Conservation (phyloP, 2,113 vertebrate species). For the Shinisaurus crocodilurus region DNA sequence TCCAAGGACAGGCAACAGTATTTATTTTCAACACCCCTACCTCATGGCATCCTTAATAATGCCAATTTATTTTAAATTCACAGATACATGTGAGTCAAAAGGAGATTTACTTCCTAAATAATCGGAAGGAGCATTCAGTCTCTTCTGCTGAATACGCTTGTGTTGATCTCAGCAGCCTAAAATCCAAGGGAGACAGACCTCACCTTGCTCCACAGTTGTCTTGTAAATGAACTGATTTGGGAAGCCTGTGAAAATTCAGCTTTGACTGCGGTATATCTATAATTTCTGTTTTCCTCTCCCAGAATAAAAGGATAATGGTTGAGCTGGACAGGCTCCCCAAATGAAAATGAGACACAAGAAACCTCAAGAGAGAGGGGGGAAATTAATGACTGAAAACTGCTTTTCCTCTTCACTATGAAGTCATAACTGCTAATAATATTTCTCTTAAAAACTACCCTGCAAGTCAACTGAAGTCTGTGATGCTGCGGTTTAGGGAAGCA, state of each 20-base stretch:
- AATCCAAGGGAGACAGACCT: neutral
- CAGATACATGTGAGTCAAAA: neutral
- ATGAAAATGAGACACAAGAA: neutral
- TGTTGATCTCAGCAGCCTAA: neutral
- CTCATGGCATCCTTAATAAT: constrained; percentile 30
- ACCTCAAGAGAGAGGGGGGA: neutral
- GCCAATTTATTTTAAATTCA: constrained; percentile 45
- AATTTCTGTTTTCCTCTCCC: constrained; percentile 36
- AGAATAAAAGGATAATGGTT: constrained; percentile 20
- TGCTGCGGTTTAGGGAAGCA: neutral
- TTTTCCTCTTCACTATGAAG: constrained; percentile 9
- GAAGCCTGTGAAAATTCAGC: constrained; percentile 35
- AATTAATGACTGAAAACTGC: neutral
- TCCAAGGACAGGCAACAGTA: constrained; percentile 38
- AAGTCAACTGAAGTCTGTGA: neutral
- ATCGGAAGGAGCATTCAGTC: neutral
- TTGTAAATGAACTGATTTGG: constrained; percentile 38
- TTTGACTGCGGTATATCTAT: neutral
- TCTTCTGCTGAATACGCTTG: neutral
- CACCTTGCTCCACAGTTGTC: constrained; percentile 36
- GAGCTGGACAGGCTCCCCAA: neutral
- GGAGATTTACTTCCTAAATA: neutral
- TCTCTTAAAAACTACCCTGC: neutral
- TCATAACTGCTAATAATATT: neutral
- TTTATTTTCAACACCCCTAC: constrained; percentile 26